Base-by-base conservation (phyloP, 2,888 invertebrate genomes). In the Ornithoptera alexandrae region DNA sequence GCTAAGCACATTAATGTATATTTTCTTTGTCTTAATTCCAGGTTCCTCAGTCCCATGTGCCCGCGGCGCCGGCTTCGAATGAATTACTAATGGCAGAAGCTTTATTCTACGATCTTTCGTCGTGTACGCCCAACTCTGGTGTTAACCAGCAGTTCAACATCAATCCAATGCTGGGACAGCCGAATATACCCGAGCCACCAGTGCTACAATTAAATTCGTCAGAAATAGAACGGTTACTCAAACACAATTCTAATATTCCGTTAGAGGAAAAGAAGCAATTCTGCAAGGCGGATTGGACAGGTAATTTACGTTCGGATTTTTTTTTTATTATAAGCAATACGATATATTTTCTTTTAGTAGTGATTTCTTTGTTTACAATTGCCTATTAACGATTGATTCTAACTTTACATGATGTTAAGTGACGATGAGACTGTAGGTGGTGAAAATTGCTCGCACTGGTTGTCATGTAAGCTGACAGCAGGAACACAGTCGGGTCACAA, bases 181-280 rank as follows among this genome's bases (percentile, higher is more conserved):
- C 78, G 15, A 75, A 73, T 58, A 78, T 81, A 20, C 74, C 80
- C 1, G 75, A 77, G 5, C 80, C 84, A 42, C 83, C 84, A 0
- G 75, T 82, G n/a, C 72, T 87, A 12, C 76, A 81, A 4, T 69
- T 90, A 0, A 80, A 81, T 71, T 90, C 90, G 0, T 76, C 81
- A 0, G 91, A 91, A 65, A 72, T 90, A 17, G 84, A 86, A 0
- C 74, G 82, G 0, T 76, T 84, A 0, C 72, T 86, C 0, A 77
- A 76, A 17, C 73, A 74, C 22, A 76, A 79, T 56, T 72, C 75
- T 0, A 75, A 79, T 4, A 76, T 83, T 46, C 73, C 79, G 0
- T 71, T 78, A 0, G 81, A 81, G 0, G 81, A 83, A 15, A 75
- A 74, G 24, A 74, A 73, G 30, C 74, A 70, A 22, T 79, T 83